Percentiles rank a stretch among this genome's conserved stretches.
These are phyloP conservation scores for Vulpes ferrilata DNA, from an alignment of 2,113 vertebrate genomes.

Conservation along the genomic window DNA sequence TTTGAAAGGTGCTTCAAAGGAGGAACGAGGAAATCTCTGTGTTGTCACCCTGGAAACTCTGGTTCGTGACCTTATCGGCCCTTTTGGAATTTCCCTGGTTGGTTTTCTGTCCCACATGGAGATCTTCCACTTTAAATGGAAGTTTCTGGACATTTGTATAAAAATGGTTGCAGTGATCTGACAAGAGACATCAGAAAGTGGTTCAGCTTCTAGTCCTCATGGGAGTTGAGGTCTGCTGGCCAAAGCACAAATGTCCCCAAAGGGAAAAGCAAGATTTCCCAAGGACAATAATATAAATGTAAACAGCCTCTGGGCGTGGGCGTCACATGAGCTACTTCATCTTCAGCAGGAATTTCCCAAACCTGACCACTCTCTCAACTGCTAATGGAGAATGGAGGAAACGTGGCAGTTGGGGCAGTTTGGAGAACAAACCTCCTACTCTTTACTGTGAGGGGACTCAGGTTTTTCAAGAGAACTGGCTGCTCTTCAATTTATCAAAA, in stretches of 20 bases:
- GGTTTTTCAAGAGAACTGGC: constrained; percentile 29
- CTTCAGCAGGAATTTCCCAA: constrained; percentile 14
- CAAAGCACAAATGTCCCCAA: background rate
- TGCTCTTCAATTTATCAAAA: constrained; percentile 40
- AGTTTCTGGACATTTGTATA: background rate
- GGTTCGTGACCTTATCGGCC: background rate
- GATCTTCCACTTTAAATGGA: background rate
- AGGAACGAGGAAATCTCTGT: background rate
- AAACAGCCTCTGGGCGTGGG: background rate
- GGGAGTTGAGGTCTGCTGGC: background rate
- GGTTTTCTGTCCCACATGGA: background rate
- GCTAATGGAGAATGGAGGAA: background rate
- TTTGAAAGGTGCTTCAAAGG: background rate
- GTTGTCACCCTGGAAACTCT: constrained; percentile 12
- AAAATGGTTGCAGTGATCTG: background rate
- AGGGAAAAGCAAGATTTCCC: background rate
- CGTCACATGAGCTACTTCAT: background rate
- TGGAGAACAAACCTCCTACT: background rate
- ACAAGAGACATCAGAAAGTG: background rate
- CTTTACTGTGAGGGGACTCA: background rate
- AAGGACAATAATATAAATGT: background rate
- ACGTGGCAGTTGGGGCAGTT: accelerated
- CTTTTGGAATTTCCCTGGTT: constrained; percentile 57
- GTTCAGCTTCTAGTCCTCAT: background rate
- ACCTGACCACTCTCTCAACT: background rate